A percentile compares a stretch with the other conserved stretches of the same genome.
phyloP scores from a whole-genome alignment of 2,888 invertebrate genomes.

The Thyatira batis region DNA sequence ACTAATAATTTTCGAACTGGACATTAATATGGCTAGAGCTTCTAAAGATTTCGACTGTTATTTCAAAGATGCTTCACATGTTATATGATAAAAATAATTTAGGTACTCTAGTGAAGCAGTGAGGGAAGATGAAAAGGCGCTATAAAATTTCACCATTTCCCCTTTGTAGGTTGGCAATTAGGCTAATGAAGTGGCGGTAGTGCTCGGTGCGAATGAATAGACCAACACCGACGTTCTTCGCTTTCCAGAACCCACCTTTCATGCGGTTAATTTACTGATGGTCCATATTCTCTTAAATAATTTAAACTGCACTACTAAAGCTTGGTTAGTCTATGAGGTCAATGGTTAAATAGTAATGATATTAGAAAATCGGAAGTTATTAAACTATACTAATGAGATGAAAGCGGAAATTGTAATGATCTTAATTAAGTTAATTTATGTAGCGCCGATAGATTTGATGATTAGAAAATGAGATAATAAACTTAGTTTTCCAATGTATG shows the following conservation, averaged over 20 bases:
- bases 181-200: constrained; percentile 75
- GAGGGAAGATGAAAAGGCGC: not conserved
- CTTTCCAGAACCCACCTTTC: constrained; percentile 75
- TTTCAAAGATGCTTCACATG: not conserved
- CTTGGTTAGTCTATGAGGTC: constrained; percentile 10
- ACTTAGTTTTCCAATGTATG: not conserved
- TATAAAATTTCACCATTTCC: constrained; percentile 76
- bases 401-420: not conserved
- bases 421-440: not conserved
- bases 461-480: not conserved
- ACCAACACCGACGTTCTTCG: constrained; percentile 61
- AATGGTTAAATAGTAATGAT: not conserved
- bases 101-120: not conserved
- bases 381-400: not conserved
- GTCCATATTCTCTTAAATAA: constrained; percentile 49
- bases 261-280: constrained; percentile 78
- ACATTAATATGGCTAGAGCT: not conserved
- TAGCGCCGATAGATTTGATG: not conserved
- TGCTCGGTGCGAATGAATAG: constrained; percentile 69
- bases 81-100: not conserved
- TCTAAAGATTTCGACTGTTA: not conserved
- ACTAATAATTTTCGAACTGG: not conserved
- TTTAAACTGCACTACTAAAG: constrained; percentile 52
- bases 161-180: constrained; percentile 76
- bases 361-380: not conserved